Evolutionary conservation across 2,113 vertebrate species (phyloP).

Genomic region (Probosciger aterrimus): DNA sequence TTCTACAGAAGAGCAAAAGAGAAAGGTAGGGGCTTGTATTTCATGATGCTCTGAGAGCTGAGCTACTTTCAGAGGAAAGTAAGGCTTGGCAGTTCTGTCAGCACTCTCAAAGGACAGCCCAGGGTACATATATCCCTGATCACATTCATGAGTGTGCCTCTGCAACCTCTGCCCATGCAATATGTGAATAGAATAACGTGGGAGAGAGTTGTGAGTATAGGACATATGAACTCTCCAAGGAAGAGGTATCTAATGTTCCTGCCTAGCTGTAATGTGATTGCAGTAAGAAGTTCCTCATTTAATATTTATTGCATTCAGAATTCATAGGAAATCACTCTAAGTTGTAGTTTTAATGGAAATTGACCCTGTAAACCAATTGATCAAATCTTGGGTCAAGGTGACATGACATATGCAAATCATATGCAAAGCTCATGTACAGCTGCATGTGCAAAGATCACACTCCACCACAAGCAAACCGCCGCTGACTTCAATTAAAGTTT

Average conservation of each 20-base stretch:
- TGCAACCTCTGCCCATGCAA: not conserved
- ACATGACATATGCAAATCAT: not conserved
- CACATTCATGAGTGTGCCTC: not conserved
- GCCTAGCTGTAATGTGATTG: not conserved
- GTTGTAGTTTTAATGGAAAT: constrained; percentile 26
- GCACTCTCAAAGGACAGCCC: not conserved
- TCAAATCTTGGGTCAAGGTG: constrained; percentile 38
- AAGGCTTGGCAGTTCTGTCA: not conserved
- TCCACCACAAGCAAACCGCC: not conserved
- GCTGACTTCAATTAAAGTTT: constrained; percentile 46
- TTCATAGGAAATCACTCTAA: not conserved
- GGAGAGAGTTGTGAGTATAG: not conserved
- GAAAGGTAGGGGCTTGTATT: not conserved
- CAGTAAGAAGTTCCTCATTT: not conserved
- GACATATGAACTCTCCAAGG: not conserved
- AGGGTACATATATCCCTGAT: not conserved
- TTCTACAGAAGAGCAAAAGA: not conserved
- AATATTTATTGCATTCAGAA: not conserved
- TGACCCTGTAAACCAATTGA: constrained; percentile 12
- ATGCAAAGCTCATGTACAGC: not conserved
- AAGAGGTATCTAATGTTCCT: not conserved
- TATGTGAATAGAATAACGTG: not conserved
- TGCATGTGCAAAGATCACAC: constrained; percentile 4
- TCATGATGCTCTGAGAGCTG: not conserved
- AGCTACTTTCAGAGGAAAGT: not conserved